Evolutionary conservation across 2,888 invertebrate species (phyloP), one percentile per base, ranked within the genome.

Genomic region (Fissipunctia ypsillon): DNA sequence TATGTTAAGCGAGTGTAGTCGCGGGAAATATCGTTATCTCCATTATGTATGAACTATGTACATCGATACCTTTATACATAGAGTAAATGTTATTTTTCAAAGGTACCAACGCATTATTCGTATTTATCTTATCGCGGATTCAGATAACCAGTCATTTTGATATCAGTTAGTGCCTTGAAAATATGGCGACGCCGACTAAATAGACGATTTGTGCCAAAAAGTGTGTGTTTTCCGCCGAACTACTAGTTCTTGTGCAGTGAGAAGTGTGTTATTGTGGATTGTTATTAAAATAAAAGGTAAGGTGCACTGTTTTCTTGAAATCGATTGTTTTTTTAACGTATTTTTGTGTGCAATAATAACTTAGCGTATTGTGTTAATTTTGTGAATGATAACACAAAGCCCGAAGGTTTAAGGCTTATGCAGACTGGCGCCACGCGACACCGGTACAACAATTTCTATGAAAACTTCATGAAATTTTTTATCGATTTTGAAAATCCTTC

Each of bases 121-220:
- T 59, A 81, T 80, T 81, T 81, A 80, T 80, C 80, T 80, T 69
- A 80, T 80, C 80, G 38, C 1, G 19, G 3, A 19, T n/a, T 14
- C 2, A 45, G 80, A 80, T 80, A 80, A 64, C 16, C 0, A 12
- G 0, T 7, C 43, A 41, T 38, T 73, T 35, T 9, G 41, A 66
- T 80, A 78, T 9, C 66, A 73, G 66, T 41, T 48, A 59, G 6
- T 50, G 16, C 14, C 25, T 61, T 1, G 28, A 48, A 25, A 71
- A 67, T 7, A 80, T 76, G 73, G 78, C 69, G 22, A 10, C 28
- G 3, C 0, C 16, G 57, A 28, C 19, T 10, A 63, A 57, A 81
- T 43, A 66, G 28, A 52, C 67, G 43, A 28, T 12, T 41, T 3
- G 25, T 54, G 14, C 2, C 14, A 35, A 10, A 66, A 63, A 54